Percentiles rank a stretch among this genome's conserved stretches.
phyloP scores from a whole-genome alignment of 1,140 invertebrate genomes.

The Conopomorpha cramerella region DNA sequence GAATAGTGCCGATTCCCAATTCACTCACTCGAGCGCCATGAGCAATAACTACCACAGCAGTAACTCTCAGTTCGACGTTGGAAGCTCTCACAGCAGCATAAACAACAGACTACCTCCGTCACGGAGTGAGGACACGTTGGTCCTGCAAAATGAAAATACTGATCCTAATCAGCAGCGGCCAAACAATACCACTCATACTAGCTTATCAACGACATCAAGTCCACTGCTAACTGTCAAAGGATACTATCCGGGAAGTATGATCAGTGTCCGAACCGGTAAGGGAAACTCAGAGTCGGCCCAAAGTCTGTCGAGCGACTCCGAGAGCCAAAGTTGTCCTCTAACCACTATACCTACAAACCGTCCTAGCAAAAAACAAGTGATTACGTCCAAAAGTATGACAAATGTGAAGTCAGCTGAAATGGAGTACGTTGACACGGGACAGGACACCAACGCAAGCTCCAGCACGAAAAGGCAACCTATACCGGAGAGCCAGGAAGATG shows the following conservation, averaged over 20 bases:
- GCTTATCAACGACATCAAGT: slow-evolving; percentile 68
- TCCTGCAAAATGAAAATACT: slow-evolving; percentile 60
- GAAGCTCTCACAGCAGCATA: slow-evolving; percentile 32
- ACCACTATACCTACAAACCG: slow-evolving; percentile 44
- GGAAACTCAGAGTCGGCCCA: slow-evolving; percentile 62
- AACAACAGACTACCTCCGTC: slow-evolving; percentile 68
- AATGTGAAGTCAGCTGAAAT: slow-evolving; percentile 54
- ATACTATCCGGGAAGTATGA: slow-evolving; percentile 64
- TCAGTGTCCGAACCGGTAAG: slow-evolving; percentile 62
- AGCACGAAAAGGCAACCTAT: slow-evolving; percentile 33
- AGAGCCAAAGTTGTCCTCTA: slow-evolving; percentile 58
- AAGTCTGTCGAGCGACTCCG: slow-evolving; percentile 67
- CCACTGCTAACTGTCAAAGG: slow-evolving; percentile 66
- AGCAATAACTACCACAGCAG: slow-evolving; percentile 56
- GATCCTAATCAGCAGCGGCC: slow-evolving; percentile 60
- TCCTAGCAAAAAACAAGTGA: slow-evolving; percentile 43
- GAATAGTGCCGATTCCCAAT: slow-evolving; percentile 66
- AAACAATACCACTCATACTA: slow-evolving; percentile 52
- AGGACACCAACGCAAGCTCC: slow-evolving; percentile 28
- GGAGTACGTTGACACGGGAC: slow-evolving; percentile 43
- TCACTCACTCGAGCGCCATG: slow-evolving; percentile 48
- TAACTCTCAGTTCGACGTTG: slow-evolving; percentile 46
- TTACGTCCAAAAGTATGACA: slow-evolving; percentile 62
- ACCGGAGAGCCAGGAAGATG: slow-evolving; percentile 40
- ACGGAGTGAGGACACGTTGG: slow-evolving; percentile 76